Conservation (phyloP, 2,113 vertebrate genomes). For the Phylloscopus trochilus region DNA sequence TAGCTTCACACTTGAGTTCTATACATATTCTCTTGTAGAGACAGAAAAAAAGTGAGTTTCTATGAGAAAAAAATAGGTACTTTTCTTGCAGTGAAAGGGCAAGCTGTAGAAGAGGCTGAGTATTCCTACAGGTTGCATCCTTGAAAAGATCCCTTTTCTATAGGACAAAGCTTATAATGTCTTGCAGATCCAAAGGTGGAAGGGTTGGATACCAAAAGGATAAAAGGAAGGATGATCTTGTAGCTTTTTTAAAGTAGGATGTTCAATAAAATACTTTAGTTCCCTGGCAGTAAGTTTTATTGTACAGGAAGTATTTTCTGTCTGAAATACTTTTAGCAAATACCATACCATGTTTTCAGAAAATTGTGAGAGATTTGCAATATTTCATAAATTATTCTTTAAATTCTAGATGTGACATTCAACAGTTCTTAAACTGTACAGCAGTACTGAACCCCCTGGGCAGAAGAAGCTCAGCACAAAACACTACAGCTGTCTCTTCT, state of each 20-base stretch:
- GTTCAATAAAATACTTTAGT: neutral
- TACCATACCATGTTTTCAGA: neutral
- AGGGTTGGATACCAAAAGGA: neutral
- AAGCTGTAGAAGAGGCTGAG: neutral
- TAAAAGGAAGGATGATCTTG: neutral
- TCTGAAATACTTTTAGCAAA: neutral
- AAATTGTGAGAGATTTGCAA: neutral
- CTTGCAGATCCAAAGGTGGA: neutral
- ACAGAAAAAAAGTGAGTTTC: neutral
- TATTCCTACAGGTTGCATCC: neutral
- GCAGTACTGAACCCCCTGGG: accelerated
- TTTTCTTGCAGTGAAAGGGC: neutral
- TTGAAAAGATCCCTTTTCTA: neutral
- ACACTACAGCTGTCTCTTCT: neutral
- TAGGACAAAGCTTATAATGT: neutral
- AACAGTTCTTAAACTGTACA: neutral
- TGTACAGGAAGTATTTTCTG: neutral
- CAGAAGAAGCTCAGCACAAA: neutral
- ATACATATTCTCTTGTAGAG: neutral
- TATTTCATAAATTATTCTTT: neutral
- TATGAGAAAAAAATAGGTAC: neutral
- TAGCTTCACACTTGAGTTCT: neutral
- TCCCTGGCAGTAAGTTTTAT: neutral
- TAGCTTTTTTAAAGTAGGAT: neutral
- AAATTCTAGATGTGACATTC: neutral